These are phyloP conservation scores for Baccha elongata DNA, from an alignment of 2,888 invertebrate genomes.

Conservation along the genomic window DNA sequence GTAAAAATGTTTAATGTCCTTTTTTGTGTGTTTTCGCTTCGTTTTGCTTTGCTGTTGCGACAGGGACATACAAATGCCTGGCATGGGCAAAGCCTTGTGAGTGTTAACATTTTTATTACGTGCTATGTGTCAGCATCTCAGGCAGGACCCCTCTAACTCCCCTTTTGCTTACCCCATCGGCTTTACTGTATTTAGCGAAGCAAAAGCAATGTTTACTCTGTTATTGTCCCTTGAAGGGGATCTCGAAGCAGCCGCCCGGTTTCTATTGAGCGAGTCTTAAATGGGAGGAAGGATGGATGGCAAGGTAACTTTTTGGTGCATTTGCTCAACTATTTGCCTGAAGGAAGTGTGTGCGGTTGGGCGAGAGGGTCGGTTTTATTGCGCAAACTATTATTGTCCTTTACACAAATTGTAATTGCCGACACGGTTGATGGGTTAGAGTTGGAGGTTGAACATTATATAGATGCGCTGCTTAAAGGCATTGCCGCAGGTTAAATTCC, in stretches of 20 bases:
- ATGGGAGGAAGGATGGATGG: neutral
- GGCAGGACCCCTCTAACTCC: neutral
- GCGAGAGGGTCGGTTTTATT: constrained; percentile 61
- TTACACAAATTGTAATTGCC: constrained; percentile 71
- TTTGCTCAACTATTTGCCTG: constrained; percentile 51
- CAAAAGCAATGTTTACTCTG: constrained; percentile 56
- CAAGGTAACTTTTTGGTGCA: constrained; percentile 54
- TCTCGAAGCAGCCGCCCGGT: neutral
- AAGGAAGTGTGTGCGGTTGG: constrained; percentile 46
- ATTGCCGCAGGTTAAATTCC: constrained; percentile 27
- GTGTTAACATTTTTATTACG: constrained; percentile 73
- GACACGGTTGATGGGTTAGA: constrained; percentile 10
- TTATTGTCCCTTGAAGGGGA: neutral
- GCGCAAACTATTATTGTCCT: constrained; percentile 67
- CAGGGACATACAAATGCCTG: constrained; percentile 58
- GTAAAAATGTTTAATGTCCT: constrained; percentile 63
- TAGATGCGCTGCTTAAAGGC: constrained; percentile 10
- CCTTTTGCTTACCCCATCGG: constrained; percentile 2
- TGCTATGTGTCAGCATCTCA: constrained; percentile 55
- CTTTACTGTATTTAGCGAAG: constrained; percentile 48
- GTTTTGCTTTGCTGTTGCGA: constrained; percentile 14
- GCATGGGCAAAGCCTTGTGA: constrained; percentile 26
- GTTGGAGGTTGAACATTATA: neutral
- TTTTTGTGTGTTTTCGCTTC: constrained; percentile 25
- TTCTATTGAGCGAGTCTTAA: constrained; percentile 17